phyloP scores from a whole-genome alignment of 35 echinoderm and acorn worm species.

The Heliocidaris tuberculata region DNA sequence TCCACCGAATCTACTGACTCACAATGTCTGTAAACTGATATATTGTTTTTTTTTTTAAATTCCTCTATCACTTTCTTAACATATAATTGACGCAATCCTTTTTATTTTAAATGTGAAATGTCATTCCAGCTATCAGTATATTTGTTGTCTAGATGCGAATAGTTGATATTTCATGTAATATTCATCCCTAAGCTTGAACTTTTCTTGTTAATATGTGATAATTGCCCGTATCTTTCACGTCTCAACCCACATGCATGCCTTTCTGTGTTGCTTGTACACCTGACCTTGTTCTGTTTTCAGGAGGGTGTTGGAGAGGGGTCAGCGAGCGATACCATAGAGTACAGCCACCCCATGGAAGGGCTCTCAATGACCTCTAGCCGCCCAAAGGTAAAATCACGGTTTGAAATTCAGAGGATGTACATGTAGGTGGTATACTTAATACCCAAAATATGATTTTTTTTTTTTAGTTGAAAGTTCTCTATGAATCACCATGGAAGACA shows the following conservation, averaged over 20 bases:
- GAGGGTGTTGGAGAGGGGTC: not conserved
- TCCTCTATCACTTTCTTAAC: not conserved
- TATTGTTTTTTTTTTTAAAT: not conserved
- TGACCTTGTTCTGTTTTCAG: not conserved
- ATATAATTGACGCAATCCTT: too few species aligned
- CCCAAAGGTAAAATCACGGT: not conserved
- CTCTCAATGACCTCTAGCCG: not conserved
- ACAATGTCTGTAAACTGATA: too few species aligned
- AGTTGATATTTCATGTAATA: not conserved
- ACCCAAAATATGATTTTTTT: too few species aligned
- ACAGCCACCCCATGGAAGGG: conserved; percentile 47
- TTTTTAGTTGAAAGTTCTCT: too few species aligned
- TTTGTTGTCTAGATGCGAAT: not conserved
- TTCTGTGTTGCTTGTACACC: not conserved
- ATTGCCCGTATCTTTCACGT: not conserved
- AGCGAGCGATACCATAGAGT: conserved; percentile 3
- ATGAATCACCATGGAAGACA: too few species aligned
- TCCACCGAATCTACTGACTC: too few species aligned
- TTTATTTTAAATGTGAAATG: not conserved
- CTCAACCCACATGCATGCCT: not conserved
- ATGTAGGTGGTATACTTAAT: too few species aligned
- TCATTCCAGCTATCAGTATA: not conserved
- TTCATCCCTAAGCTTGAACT: not conserved
- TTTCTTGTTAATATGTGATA: not conserved
- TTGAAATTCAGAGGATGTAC: not conserved